phyloP scores from a whole-genome alignment of 2,888 invertebrate genomes.

The Epicampocera succincta region DNA sequence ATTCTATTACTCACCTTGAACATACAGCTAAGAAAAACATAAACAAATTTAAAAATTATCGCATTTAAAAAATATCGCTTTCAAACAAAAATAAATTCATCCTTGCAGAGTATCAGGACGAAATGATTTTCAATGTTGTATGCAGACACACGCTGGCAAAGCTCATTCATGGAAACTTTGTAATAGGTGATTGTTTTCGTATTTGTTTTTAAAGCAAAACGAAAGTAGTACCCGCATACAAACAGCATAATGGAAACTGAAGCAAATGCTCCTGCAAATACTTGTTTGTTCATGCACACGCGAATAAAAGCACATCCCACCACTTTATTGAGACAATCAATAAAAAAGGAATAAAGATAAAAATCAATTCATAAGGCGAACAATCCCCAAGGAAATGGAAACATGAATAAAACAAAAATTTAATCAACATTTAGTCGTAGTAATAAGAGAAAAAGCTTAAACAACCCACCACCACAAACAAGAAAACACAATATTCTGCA shows the following conservation, averaged over 20 bases:
- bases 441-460: neutral
- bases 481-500: too few relatives aligned
- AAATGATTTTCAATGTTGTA: too few relatives aligned
- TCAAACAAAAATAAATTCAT: too few relatives aligned
- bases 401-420: constrained; percentile 16
- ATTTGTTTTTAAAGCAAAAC: constrained; percentile 5
- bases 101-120: too few relatives aligned
- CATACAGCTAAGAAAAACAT: too few relatives aligned
- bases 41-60: too few relatives aligned
- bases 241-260: constrained; percentile 22
- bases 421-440: constrained; percentile 22
- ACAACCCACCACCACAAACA: too few relatives aligned
- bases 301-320: constrained; percentile 31
- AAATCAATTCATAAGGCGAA: neutral
- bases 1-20: too few relatives aligned
- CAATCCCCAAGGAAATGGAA: constrained; percentile 14
- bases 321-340: constrained; percentile 42
- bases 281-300: neutral
- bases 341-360: constrained; percentile 16
- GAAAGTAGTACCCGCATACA: constrained; percentile 27
- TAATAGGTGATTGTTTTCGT: constrained; percentile 34
- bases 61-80: too few relatives aligned
- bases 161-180: constrained; percentile 13
- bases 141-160: too few relatives aligned
- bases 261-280: neutral